These are phyloP conservation scores for Dioctria rufipes DNA, from an alignment of 2,888 invertebrate genomes.

Conservation along the genomic window DNA sequence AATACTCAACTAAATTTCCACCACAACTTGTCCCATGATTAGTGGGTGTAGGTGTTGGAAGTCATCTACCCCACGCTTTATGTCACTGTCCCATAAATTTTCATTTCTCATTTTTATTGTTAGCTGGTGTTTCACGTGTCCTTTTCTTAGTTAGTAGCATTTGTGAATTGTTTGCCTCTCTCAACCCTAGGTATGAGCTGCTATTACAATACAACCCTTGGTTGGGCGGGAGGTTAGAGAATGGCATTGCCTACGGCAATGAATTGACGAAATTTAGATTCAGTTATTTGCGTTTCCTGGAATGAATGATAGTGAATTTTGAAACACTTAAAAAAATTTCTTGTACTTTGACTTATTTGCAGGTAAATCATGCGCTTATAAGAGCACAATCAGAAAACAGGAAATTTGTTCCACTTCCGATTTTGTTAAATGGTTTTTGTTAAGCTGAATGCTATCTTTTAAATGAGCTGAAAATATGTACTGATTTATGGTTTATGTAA, in stretches of 20 bases:
- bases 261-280: constrained; percentile 37
- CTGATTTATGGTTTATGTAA: no score
- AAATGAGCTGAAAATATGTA: no score
- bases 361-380: no score
- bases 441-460: no score
- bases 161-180: constrained; percentile 18
- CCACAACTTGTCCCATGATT: constrained; percentile 1
- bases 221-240: no score
- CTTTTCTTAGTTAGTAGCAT: constrained; percentile 14
- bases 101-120: constrained; percentile 53
- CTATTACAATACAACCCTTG: not conserved
- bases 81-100: constrained; percentile 51
- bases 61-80: constrained; percentile 46
- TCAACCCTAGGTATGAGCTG: not conserved
- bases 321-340: constrained; percentile 21
- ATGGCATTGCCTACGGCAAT: no score
- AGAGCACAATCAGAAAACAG: not conserved
- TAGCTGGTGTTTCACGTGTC: constrained; percentile 43
- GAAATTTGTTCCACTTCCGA: constrained; percentile 55
- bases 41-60: constrained; percentile 1
- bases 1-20: constrained; percentile 39
- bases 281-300: constrained; percentile 22
- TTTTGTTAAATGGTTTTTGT: constrained; percentile 13
- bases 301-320: constrained; percentile 23
- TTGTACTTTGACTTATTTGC: no score